phyloP scores from a whole-genome alignment of 1,140 invertebrate species.

The Scaptomyza pallida region DNA sequence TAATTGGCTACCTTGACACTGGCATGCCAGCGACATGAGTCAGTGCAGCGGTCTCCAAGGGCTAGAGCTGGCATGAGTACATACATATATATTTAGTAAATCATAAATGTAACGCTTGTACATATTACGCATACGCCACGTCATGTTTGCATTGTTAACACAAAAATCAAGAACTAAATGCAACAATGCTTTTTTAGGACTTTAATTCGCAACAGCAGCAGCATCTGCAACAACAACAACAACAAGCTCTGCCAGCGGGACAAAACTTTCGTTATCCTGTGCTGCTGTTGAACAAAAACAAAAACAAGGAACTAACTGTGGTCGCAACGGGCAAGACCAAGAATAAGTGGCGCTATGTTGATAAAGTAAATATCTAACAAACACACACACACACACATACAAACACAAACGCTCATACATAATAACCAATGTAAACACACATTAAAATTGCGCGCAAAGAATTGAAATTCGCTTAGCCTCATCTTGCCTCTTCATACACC shows the following conservation, averaged over 20 bases:
- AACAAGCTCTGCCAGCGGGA: slow-evolving; percentile 47
- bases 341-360: slow-evolving; percentile 83
- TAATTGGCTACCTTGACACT: slow-evolving; percentile 37
- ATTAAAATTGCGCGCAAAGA: slow-evolving; percentile 21
- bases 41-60: slow-evolving; percentile 2
- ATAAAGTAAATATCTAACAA: slow-evolving; percentile 82
- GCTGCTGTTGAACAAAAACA: slow-evolving; percentile 79
- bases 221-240: slow-evolving; percentile 40
- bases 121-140: slow-evolving; percentile 40
- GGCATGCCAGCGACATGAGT: slow-evolving; percentile 21
- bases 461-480: slow-evolving; percentile 15
- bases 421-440: slow-evolving; percentile 37
- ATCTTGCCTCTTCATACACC: background rate
- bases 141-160: slow-evolving; percentile 24
- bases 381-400: slow-evolving; percentile 25
- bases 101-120: slow-evolving; percentile 29
- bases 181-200: slow-evolving; percentile 72
- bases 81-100: background rate
- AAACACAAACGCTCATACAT: slow-evolving; percentile 32
- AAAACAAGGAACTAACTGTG: slow-evolving; percentile 82
- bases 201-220: slow-evolving; percentile 60
- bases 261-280: slow-evolving; percentile 82
- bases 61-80: background rate
- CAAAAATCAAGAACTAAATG: slow-evolving; percentile 42
- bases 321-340: slow-evolving; percentile 81